A percentile compares a stretch with the other conserved stretches of the same genome.
Conservation (phyloP, 2,888 invertebrate species). For the Cantharis rufa region DNA sequence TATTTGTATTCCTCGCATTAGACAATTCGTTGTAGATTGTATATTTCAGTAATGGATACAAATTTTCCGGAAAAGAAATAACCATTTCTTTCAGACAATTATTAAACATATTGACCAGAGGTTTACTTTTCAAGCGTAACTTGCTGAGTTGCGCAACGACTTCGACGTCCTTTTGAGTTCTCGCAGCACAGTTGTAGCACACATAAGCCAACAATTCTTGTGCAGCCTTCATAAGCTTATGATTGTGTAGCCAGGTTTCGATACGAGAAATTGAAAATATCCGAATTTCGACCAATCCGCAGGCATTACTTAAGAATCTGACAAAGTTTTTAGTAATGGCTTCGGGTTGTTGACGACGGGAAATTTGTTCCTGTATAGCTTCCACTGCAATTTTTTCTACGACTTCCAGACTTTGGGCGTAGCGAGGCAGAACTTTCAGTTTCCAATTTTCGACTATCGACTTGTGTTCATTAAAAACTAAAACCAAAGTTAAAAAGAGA, state of each 20-base stretch:
- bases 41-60: conserved; percentile 84
- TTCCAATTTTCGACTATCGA: conserved; percentile 55
- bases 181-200: conserved; percentile 84
- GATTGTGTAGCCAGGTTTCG: conserved; percentile 95
- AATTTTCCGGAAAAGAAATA: conserved; percentile 79
- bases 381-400: conserved; percentile 84
- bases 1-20: conserved; percentile 89
- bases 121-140: conserved; percentile 92
- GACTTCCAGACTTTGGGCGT: conserved; percentile 64
- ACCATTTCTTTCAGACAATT: conserved; percentile 89
- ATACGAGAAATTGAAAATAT: conserved; percentile 78
- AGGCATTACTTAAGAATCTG: conserved; percentile 80
- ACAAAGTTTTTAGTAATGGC: conserved; percentile 88
- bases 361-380: conserved; percentile 84
- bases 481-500: conserved; percentile 12
- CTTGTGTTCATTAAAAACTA: conserved; percentile 54
- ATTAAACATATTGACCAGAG: conserved; percentile 85
- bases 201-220: conserved; percentile 90
- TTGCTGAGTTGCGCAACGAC: conserved; percentile 85
- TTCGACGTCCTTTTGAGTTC: conserved; percentile 67
- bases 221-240: conserved; percentile 88
- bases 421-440: conserved; percentile 62
- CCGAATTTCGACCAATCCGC: conserved; percentile 85
- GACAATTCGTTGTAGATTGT: conserved; percentile 95
- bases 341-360: conserved; percentile 82